A percentile compares a stretch with the other conserved stretches of the same genome.
These are phyloP conservation scores for Latheticus oryzae DNA, from an alignment of 2,888 invertebrate species.

Conservation along the genomic window DNA sequence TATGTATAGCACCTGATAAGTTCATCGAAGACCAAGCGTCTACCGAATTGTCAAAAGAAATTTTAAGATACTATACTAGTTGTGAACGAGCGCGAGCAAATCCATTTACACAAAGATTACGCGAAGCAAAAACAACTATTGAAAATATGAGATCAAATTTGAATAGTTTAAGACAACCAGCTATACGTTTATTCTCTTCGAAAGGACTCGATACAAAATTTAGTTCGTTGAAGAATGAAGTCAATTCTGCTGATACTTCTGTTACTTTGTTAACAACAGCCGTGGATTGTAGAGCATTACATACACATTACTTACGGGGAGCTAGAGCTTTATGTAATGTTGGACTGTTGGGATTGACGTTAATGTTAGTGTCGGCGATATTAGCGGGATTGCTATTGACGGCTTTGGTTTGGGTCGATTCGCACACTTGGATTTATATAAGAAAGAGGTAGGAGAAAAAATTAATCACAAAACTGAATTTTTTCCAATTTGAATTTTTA, in stretches of 20 bases:
- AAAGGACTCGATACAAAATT: constrained; percentile 75
- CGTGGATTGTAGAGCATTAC: constrained; percentile 86
- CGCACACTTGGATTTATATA: constrained; percentile 97
- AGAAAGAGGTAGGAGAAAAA: constrained; percentile 83
- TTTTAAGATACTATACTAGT: constrained; percentile 73
- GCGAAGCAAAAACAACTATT: constrained; percentile 72
- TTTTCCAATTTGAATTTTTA: constrained; percentile 23
- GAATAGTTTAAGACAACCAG: constrained; percentile 66
- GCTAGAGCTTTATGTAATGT: constrained; percentile 86
- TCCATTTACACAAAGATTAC: constrained; percentile 83
- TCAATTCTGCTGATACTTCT: constrained; percentile 81
- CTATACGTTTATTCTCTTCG: constrained; percentile 67
- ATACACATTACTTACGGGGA: constrained; percentile 82
- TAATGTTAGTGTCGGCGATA: constrained; percentile 88
- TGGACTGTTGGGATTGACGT: constrained; percentile 82
- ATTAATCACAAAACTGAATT: not conserved
- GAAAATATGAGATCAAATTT: constrained; percentile 68
- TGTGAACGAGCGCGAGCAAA: constrained; percentile 84
- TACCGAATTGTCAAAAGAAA: constrained; percentile 61
- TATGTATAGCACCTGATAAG: constrained; percentile 76
- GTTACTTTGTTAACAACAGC: constrained; percentile 76
- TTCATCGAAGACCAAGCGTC: constrained; percentile 62
- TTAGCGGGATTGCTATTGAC: constrained; percentile 91
- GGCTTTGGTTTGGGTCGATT: constrained; percentile 92
- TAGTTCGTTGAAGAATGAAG: constrained; percentile 81